A percentile compares a stretch with the other conserved stretches of the same genome.
Conservation (phyloP, 1,140 invertebrate genomes). For the Eurytemora carolleeae region DNA sequence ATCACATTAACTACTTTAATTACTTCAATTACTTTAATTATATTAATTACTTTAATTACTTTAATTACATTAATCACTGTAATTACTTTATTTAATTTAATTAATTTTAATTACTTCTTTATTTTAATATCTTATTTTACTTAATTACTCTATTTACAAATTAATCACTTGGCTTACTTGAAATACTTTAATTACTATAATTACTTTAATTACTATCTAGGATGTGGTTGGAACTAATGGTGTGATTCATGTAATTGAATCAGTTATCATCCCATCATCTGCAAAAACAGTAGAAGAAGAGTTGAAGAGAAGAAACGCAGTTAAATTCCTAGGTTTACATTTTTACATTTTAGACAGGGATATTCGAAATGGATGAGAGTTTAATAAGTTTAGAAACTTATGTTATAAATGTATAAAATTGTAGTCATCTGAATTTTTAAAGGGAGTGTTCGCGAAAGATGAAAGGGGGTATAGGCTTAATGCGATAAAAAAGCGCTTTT, state of each 20-base stretch:
- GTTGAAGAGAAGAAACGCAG: neutral
- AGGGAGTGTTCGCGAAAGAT: neutral
- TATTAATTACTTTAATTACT: neutral
- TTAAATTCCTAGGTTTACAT: neutral
- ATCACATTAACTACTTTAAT: too few species aligned
- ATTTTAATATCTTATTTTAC: too few species aligned
- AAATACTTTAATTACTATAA: neutral
- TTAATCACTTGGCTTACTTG: neutral
- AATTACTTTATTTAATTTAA: neutral
- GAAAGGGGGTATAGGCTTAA: too few species aligned
- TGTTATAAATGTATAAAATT: neutral
- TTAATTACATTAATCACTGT: neutral
- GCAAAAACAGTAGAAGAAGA: neutral
- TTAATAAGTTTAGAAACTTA: neutral
- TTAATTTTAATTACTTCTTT: too few species aligned
- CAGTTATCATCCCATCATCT: slow-evolving; percentile 24
- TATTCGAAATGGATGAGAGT: neutral
- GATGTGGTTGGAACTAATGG: slow-evolving; percentile 37
- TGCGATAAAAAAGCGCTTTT: too few species aligned
- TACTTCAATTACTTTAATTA: too few species aligned
- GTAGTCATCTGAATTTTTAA: neutral
- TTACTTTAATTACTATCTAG: slow-evolving; percentile 22
- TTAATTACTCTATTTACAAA: too few species aligned
- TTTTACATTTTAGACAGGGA: neutral
- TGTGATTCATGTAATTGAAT: slow-evolving; percentile 33